Evolutionary conservation across 2,888 invertebrate species (phyloP).

Genomic region (Conchocele bisecta): DNA sequence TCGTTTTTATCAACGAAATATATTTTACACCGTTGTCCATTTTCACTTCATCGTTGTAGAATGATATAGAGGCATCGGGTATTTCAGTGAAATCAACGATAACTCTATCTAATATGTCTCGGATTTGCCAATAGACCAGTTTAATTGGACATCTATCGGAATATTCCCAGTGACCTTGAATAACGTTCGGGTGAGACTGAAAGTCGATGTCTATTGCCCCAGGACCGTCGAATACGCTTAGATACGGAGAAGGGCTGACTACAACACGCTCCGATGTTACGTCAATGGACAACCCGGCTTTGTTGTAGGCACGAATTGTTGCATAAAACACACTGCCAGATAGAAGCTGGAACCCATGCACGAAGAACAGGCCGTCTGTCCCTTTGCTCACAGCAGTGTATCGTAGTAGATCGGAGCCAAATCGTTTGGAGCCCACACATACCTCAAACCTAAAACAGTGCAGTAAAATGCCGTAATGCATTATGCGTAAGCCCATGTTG

Average conservation of each 20-base stretch:
- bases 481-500: neutral
- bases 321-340: slow-evolving; percentile 50
- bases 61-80: slow-evolving; percentile 12
- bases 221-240: slow-evolving; percentile 52
- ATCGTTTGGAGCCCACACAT: slow-evolving; percentile 30
- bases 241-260: slow-evolving; percentile 48
- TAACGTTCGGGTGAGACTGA: slow-evolving; percentile 43
- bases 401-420: slow-evolving; percentile 23
- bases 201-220: slow-evolving; percentile 42
- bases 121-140: slow-evolving; percentile 52
- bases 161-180: slow-evolving; percentile 61
- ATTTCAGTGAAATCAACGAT: slow-evolving; percentile 31
- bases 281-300: slow-evolving; percentile 52
- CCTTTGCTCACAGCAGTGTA: slow-evolving; percentile 14
- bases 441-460: slow-evolving; percentile 51
- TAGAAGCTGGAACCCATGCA: slow-evolving; percentile 39
- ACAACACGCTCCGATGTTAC: slow-evolving; percentile 46
- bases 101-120: slow-evolving; percentile 45
- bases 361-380: slow-evolving; percentile 32
- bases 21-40: slow-evolving; percentile 61
- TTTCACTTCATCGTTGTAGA: slow-evolving; percentile 59
- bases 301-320: slow-evolving; percentile 57
- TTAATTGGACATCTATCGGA: slow-evolving; percentile 60
- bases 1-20: slow-evolving; percentile 42
- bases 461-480: slow-evolving; percentile 2